Evolutionary conservation across 2,113 vertebrate genomes (phyloP), one percentile per base, ranked within the genome.

Genomic region (Chrysochloris asiatica): DNA sequence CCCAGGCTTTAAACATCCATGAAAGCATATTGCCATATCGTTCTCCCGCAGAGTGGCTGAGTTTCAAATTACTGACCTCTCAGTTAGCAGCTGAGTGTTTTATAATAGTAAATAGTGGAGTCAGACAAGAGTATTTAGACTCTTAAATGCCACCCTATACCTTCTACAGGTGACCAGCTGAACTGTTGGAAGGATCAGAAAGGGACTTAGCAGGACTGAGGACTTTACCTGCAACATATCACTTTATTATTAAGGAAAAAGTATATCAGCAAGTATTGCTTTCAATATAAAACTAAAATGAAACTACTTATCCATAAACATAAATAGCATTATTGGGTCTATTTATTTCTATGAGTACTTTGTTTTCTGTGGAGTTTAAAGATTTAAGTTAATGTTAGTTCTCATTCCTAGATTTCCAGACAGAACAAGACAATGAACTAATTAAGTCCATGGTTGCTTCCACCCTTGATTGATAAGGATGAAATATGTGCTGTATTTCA

Each of bases 211-310:
- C 21, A 82, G 69, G 38, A 52, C 21, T 9, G 41, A 48, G 28
- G 19, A 54, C 6, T 81, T 72, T 45, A n/a, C 30, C 43, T 5
- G 14, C 8, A 52, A 22, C n/a, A n/a, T 16, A 47, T 71, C n/a
- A 80, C 33, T 71, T 75, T 21, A 26, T 54, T 88, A 41, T 75
- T 43, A 85, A 81, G 56, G n/a, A 88, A 84, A 85, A 21, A 84
- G 26, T 69, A 22, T n/a, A n/a, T 61, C 8, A 80, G 26, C 43
- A 63, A 82, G n/a, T n/a, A 11, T 50, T 59, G 30, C 24, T 33
- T 79, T 93, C 63, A 75, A 71, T 56, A 78, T 76, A 72, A 89
- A 88, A 77, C 47, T 38, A 90, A 89, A 50, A 50, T 50, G 48
- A 50, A 50, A 75, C 71, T 84, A 36, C n/a, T 77, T 61, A 78